Percentiles rank a stretch among this genome's conserved stretches.
Evolutionary conservation across 2,113 vertebrate species (phyloP).

Genomic region (Megaptera novaeangliae): DNA sequence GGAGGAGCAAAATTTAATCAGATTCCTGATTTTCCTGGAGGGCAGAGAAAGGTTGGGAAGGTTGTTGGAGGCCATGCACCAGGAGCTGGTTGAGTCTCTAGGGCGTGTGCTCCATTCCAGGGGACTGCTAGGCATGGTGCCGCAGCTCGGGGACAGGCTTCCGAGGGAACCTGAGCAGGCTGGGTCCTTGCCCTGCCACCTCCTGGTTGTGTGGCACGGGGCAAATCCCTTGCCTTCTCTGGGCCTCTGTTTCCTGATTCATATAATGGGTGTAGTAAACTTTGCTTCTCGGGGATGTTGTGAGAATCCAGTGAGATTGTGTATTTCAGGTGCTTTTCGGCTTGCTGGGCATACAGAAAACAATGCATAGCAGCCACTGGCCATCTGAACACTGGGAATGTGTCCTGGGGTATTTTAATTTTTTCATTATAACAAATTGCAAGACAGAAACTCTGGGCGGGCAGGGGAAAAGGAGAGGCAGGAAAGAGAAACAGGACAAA

Average conservation of each 20-base stretch:
- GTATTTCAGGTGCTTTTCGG: too few species aligned
- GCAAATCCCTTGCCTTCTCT: not conserved
- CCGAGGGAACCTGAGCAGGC: not conserved
- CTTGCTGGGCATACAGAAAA: not conserved
- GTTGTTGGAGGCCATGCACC: not conserved
- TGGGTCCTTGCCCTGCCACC: not conserved
- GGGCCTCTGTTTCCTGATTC: not conserved
- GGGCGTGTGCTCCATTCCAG: accelerated
- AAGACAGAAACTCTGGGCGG: not conserved
- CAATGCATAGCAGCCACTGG: accelerated
- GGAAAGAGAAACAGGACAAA: not conserved
- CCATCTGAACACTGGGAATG: not conserved
- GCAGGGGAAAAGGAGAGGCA: not conserved
- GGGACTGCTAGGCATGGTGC: too few species aligned
- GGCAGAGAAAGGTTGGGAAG: not conserved
- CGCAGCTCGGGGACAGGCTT: not conserved
- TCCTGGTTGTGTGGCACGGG: not conserved
- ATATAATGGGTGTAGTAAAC: too few species aligned
- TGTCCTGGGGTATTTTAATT: not conserved
- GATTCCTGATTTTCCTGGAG: not conserved
- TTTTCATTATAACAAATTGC: not conserved
- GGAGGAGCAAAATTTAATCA: not conserved
- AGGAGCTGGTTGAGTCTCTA: not conserved
- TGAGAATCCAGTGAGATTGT: not conserved
- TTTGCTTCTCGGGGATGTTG: not conserved